Conservation (phyloP, 2,113 vertebrate genomes). For the Scytalopus superciliaris region DNA sequence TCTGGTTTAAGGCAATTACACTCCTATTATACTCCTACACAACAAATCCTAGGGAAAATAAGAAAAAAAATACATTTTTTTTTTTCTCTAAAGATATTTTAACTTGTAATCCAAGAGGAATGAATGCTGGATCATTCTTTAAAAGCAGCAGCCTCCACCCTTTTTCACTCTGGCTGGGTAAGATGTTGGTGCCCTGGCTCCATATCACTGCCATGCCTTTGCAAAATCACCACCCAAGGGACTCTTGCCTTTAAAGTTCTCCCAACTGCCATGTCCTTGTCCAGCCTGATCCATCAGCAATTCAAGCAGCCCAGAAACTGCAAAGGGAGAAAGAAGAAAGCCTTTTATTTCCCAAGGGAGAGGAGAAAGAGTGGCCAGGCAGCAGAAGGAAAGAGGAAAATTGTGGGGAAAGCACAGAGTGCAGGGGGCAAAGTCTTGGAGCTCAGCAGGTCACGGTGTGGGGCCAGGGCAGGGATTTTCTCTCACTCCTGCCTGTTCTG, state of each 20-base stretch:
- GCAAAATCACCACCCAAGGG: neutral
- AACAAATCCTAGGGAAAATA: neutral
- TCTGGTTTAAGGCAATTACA: neutral
- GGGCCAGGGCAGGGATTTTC: neutral
- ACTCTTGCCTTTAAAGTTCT: neutral
- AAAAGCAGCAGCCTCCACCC: neutral
- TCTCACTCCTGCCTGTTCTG: neutral
- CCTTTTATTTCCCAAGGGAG: accelerated
- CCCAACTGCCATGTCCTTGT: neutral
- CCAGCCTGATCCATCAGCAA: neutral
- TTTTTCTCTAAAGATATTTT: neutral
- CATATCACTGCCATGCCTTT: neutral
- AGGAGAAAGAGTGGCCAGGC: neutral
- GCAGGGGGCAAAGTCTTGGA: neutral
- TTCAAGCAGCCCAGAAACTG: neutral
- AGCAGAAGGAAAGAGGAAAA: neutral
- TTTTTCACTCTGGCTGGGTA: neutral
- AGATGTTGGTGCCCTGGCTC: neutral
- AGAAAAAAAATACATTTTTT: neutral
- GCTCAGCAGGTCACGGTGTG: neutral
- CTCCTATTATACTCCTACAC: neutral
- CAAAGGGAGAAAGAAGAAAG: neutral
- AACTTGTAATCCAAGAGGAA: neutral
- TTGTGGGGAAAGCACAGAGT: neutral
- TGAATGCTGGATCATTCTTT: neutral